A percentile compares a stretch with the other conserved stretches of the same genome.
These are phyloP conservation scores for Brotula barbata DNA, from an alignment of 2,797 vertebrate genomes.

Conservation along the genomic window DNA sequence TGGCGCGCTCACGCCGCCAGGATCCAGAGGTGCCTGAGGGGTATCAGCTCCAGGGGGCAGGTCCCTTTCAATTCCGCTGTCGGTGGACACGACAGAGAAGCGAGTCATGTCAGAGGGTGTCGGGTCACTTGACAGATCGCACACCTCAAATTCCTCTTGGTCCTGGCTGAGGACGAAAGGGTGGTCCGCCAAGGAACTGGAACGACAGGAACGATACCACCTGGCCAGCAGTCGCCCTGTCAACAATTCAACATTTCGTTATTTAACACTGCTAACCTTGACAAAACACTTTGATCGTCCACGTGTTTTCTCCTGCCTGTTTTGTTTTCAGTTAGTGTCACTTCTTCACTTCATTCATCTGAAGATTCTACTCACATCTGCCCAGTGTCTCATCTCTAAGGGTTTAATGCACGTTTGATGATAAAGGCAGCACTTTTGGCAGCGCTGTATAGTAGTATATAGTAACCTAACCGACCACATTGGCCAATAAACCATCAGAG, in stretches of 20 bases:
- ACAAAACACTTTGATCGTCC: too few species aligned
- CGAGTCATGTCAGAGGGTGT: constrained; percentile 73
- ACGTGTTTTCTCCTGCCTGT: too few species aligned
- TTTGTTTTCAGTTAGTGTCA: too few species aligned
- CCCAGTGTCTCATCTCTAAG: too few species aligned
- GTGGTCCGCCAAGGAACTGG: constrained; percentile 62
- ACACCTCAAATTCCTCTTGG: constrained; percentile 80
- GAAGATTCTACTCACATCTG: neutral
- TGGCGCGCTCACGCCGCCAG: constrained; percentile 19
- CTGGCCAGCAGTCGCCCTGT: constrained; percentile 89
- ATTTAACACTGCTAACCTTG: too few species aligned
- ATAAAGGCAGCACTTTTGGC: neutral
- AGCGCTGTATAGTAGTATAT: neutral
- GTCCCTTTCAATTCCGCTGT: constrained; percentile 94
- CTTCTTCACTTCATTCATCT: neutral
- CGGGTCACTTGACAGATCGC: constrained; percentile 72
- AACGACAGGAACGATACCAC: constrained; percentile 82
- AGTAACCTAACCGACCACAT: neutral
- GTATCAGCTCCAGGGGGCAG: constrained; percentile 68
- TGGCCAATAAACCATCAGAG: neutral
- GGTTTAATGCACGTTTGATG: neutral
- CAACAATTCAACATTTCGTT: neutral
- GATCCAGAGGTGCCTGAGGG: constrained; percentile 15
- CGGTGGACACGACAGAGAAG: constrained; percentile 87
- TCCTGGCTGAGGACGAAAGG: constrained; percentile 76